Percentiles rank a stretch among this genome's conserved stretches.
These are phyloP conservation scores for Gonioctena quinquepunctata DNA, from an alignment of 1,140 invertebrate species.

Conservation along the genomic window DNA sequence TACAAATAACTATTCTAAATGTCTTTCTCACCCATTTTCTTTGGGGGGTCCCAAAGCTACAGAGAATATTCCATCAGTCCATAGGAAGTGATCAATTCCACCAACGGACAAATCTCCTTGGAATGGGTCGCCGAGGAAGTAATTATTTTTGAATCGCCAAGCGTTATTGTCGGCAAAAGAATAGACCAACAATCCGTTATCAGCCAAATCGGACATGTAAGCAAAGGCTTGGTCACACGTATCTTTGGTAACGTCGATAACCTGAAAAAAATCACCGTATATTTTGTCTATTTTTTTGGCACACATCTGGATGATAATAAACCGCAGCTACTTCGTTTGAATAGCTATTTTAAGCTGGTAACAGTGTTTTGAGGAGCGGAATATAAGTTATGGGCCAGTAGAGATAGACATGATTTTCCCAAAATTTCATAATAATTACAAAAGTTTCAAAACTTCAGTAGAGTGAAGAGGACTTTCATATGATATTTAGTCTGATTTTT, in stretches of 20 bases:
- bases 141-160: constrained; percentile 77
- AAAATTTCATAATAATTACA: too few species aligned
- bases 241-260: constrained; percentile 69
- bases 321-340: too few species aligned
- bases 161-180: constrained; percentile 72
- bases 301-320: too few species aligned
- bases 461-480: too few species aligned
- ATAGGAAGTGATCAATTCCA: constrained; percentile 73
- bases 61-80: constrained; percentile 76
- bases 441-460: too few species aligned
- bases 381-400: too few species aligned
- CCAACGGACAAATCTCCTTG: constrained; percentile 72
- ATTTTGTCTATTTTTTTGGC: too few species aligned
- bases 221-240: constrained; percentile 73
- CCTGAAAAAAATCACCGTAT: constrained; percentile 39
- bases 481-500: too few species aligned
- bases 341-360: too few species aligned
- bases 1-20: too few species aligned
- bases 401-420: too few species aligned
- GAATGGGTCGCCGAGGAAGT: constrained; percentile 79
- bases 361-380: too few species aligned
- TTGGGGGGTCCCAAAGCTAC: constrained; percentile 59
- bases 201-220: constrained; percentile 75
- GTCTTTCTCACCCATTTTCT: constrained; percentile 33
- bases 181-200: constrained; percentile 76